A percentile compares a stretch with the other conserved stretches of the same genome.
Evolutionary conservation across 1,140 invertebrate species (phyloP).

Genomic region (Pectinophora gossypiella): DNA sequence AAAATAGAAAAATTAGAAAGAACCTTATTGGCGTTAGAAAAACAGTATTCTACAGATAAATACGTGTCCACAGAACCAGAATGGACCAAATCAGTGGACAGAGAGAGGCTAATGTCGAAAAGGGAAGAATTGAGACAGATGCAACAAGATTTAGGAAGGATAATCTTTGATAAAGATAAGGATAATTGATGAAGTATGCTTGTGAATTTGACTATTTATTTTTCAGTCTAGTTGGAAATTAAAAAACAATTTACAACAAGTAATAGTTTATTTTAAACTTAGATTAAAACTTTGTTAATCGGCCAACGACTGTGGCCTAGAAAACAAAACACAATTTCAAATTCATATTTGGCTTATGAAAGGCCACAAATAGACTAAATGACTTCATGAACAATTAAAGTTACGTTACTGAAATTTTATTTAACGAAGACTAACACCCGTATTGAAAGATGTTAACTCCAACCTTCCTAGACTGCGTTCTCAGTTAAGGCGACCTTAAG

Average conservation of each 20-base stretch:
- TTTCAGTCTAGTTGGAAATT: constrained; percentile 8
- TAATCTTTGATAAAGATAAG: background rate
- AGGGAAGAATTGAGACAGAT: constrained; percentile 49
- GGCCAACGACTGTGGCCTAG: constrained; percentile 27
- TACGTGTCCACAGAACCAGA: constrained; percentile 36
- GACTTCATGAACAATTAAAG: too few species aligned
- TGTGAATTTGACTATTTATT: background rate
- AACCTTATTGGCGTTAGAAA: constrained; percentile 38
- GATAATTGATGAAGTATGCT: background rate
- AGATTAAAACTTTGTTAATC: constrained; percentile 25
- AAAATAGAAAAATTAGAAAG: constrained; percentile 54
- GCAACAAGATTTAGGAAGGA: constrained; percentile 13
- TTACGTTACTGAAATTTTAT: too few species aligned
- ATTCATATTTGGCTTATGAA: background rate
- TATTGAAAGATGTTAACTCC: too few species aligned
- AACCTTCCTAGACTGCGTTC: too few species aligned
- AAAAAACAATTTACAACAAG: constrained; percentile 30
- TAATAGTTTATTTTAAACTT: constrained; percentile 16
- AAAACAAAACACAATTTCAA: constrained; percentile 6
- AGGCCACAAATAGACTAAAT: constrained; percentile 7
- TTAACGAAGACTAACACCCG: too few species aligned
- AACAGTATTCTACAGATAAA: constrained; percentile 30
- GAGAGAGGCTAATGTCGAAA: constrained; percentile 38
- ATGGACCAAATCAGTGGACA: constrained; percentile 35
- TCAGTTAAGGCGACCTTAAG: too few species aligned